phyloP scores from a whole-genome alignment of 1,140 invertebrate genomes.

The Leptinotarsa undecemlineata region DNA sequence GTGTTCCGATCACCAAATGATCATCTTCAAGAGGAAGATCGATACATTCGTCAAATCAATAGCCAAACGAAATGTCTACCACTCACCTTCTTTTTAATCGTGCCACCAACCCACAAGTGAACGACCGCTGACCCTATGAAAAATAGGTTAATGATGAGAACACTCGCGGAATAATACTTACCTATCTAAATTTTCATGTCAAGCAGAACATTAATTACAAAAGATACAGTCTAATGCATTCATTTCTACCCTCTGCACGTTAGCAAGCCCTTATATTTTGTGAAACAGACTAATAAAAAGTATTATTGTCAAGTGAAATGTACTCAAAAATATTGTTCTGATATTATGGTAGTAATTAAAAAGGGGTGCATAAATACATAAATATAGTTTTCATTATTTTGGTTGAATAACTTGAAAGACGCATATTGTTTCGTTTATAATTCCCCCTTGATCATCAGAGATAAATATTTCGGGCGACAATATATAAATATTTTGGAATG shows the following conservation, averaged over 20 bases:
- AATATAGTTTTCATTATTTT: not conserved
- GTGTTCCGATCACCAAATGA: too few relatives aligned
- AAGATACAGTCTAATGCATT: slow-evolving; percentile 5
- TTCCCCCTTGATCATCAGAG: not conserved
- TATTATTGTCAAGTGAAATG: not conserved
- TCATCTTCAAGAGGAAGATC: too few relatives aligned
- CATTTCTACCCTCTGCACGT: not conserved
- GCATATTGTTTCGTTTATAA: not conserved
- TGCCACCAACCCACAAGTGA: not conserved
- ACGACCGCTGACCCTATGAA: not conserved
- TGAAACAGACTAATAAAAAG: not conserved
- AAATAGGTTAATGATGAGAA: slow-evolving; percentile 4
- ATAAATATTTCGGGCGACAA: not conserved
- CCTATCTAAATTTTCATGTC: not conserved
- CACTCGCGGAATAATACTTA: not conserved
- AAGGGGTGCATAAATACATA: not conserved
- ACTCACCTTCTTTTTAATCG: too few relatives aligned
- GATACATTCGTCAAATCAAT: too few relatives aligned
- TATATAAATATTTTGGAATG: not conserved
- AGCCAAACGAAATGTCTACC: too few relatives aligned
- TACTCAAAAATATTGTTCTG: not conserved
- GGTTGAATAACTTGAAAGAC: not conserved
- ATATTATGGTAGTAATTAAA: slow-evolving; percentile 1
- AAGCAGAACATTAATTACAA: slow-evolving; percentile 3
- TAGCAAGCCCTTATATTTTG: not conserved